phyloP scores from a whole-genome alignment of 2,888 invertebrate species.

The Torymus texanus region DNA sequence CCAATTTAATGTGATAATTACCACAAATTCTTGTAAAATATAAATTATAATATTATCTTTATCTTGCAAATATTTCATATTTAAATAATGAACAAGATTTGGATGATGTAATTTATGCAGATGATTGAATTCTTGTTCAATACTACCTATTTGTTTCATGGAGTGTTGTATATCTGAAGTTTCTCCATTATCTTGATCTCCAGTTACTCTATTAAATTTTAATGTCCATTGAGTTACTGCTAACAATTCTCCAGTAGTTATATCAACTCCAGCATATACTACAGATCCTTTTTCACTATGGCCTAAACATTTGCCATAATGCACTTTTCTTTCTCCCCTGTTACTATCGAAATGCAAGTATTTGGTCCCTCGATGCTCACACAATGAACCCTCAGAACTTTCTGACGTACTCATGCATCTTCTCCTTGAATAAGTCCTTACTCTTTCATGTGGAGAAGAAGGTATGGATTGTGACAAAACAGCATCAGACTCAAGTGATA shows the following conservation, averaged over 20 bases:
- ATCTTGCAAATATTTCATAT: slow-evolving; percentile 80
- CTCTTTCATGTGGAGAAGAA: slow-evolving; percentile 70
- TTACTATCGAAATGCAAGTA: slow-evolving; percentile 77
- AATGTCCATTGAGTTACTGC: slow-evolving; percentile 87
- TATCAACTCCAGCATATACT: slow-evolving; percentile 86
- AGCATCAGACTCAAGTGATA: slow-evolving; percentile 61
- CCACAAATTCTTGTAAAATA: slow-evolving; percentile 82
- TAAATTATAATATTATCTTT: slow-evolving; percentile 82
- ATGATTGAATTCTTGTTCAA: slow-evolving; percentile 87
- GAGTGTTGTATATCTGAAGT: slow-evolving; percentile 69
- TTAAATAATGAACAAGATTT: slow-evolving; percentile 85
- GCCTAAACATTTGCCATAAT: slow-evolving; percentile 86
- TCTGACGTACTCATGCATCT: slow-evolving; percentile 78
- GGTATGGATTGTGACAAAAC: slow-evolving; percentile 66
- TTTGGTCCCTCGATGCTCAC: slow-evolving; percentile 78
- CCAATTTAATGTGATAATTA: slow-evolving; percentile 66
- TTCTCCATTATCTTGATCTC: slow-evolving; percentile 56
- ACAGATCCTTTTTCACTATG: slow-evolving; percentile 85
- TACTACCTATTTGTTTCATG: slow-evolving; percentile 79
- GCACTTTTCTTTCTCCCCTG: slow-evolving; percentile 80
- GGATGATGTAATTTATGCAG: slow-evolving; percentile 83
- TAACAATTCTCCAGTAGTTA: slow-evolving; percentile 82
- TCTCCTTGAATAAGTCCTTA: slow-evolving; percentile 68
- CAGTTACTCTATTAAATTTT: slow-evolving; percentile 64
- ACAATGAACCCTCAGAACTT: slow-evolving; percentile 77